Conservation (phyloP, 2,113 vertebrate genomes). For the Mustela lutreola region DNA sequence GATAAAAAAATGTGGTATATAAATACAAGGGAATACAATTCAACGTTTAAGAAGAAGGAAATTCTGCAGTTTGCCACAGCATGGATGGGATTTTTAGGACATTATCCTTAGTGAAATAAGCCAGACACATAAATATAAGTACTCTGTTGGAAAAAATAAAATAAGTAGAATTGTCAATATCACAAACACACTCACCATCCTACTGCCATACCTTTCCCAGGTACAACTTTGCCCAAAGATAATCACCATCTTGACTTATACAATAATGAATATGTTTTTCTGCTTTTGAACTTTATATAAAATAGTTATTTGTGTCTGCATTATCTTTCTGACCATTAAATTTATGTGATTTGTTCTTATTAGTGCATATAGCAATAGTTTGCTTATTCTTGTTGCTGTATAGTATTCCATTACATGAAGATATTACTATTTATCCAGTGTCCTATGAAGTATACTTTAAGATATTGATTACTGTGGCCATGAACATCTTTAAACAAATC, state of each 20-base stretch:
- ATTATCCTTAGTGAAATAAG: background rate
- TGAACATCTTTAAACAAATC: background rate
- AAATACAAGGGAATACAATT: background rate
- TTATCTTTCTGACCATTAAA: constrained; percentile 17
- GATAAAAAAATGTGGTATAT: background rate
- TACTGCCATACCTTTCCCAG: background rate
- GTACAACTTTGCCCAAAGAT: background rate
- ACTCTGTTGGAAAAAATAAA: background rate
- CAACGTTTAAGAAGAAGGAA: background rate
- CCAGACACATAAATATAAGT: background rate
- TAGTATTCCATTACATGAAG: background rate
- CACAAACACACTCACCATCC: background rate
- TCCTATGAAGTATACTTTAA: background rate
- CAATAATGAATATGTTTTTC: background rate
- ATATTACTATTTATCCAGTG: background rate
- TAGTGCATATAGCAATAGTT: background rate
- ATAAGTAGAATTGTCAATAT: background rate
- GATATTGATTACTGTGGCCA: background rate
- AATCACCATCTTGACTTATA: background rate
- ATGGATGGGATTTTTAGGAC: background rate
- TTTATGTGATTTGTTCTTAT: background rate
- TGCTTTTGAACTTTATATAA: background rate
- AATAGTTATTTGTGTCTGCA: background rate
- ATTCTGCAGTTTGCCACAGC: background rate
- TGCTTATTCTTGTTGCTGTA: background rate